Conservation (phyloP, 1,140 invertebrate genomes). For the Drosophila pseudoobscura region DNA sequence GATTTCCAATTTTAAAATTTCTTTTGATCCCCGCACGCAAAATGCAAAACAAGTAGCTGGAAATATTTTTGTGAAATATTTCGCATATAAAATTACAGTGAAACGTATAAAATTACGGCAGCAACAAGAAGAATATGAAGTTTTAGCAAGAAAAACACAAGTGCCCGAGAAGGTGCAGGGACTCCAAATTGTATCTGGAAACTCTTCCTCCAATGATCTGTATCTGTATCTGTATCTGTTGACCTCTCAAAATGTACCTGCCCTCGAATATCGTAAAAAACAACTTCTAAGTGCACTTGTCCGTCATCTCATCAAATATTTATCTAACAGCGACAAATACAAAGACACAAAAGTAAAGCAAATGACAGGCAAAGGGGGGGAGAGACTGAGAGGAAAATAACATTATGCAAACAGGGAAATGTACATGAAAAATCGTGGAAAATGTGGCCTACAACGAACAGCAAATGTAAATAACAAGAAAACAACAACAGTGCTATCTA, state of each 20-base stretch:
- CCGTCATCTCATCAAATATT: conserved; percentile 50
- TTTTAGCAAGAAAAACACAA: conserved; percentile 22
- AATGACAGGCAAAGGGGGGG: conserved; percentile 23
- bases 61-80: conserved; percentile 30
- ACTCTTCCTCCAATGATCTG: background rate
- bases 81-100: conserved; percentile 69
- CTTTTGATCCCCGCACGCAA: conserved; percentile 47
- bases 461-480: conserved; percentile 49
- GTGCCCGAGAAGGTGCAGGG: too few species aligned
- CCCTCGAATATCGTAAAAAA: conserved; percentile 17
- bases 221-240: conserved; percentile 10
- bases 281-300: conserved; percentile 61
- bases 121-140: conserved; percentile 10
- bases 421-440: conserved; percentile 59
- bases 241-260: conserved; percentile 4
- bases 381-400: conserved; percentile 1
- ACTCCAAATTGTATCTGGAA: background rate
- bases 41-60: conserved; percentile 55
- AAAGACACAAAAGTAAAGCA: conserved; percentile 47
- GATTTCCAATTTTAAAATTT: conserved; percentile 68
- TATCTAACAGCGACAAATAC: conserved; percentile 41
- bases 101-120: conserved; percentile 65
- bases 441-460: conserved; percentile 57
- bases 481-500: background rate
- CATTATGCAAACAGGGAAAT: conserved; percentile 69